Conservation (phyloP, 64 coral and sea anemone genomes). For the Pocillopora damicornis region DNA sequence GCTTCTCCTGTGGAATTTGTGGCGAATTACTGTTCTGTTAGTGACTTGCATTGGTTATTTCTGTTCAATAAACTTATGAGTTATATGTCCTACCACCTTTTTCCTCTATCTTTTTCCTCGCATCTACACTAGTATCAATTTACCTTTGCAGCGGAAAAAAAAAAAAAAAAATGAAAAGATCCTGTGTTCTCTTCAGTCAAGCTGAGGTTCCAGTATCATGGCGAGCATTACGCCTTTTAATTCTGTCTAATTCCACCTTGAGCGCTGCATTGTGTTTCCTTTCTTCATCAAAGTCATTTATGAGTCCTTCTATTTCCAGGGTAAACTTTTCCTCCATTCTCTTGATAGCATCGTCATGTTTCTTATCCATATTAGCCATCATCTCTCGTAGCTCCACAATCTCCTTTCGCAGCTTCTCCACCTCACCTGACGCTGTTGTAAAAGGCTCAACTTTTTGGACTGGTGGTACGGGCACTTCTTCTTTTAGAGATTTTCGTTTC, state of each 20-base stretch:
- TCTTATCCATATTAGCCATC: slow-evolving; percentile 62
- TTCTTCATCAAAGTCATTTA: slow-evolving; percentile 80
- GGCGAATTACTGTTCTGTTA: too few species aligned
- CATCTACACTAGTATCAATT: not conserved
- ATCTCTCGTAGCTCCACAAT: slow-evolving; percentile 37
- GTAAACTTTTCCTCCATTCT: slow-evolving; percentile 39
- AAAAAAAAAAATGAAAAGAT: not conserved
- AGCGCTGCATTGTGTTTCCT: slow-evolving; percentile 42
- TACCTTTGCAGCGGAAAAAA: not conserved
- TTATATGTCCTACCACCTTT: not conserved
- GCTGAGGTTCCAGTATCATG: not conserved
- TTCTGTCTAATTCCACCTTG: slow-evolving; percentile 72
- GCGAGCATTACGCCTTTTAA: slow-evolving; percentile 33
- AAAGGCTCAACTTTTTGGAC: slow-evolving; percentile 38
- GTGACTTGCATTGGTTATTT: too few species aligned
- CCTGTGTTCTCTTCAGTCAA: not conserved
- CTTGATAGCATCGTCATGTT: slow-evolving; percentile 52
- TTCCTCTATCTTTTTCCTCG: not conserved
- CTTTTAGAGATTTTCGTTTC: slow-evolving; percentile 34
- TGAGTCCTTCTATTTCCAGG: slow-evolving; percentile 66
- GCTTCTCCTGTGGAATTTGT: too few species aligned
- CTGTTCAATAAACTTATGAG: too few species aligned
- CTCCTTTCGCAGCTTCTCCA: slow-evolving; percentile 53
- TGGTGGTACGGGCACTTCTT: not conserved
- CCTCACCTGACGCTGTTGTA: slow-evolving; percentile 26